Evolutionary conservation across 2,888 invertebrate genomes (phyloP), one percentile per base, ranked within the genome.

Genomic region (Athripsodes cinereus): DNA sequence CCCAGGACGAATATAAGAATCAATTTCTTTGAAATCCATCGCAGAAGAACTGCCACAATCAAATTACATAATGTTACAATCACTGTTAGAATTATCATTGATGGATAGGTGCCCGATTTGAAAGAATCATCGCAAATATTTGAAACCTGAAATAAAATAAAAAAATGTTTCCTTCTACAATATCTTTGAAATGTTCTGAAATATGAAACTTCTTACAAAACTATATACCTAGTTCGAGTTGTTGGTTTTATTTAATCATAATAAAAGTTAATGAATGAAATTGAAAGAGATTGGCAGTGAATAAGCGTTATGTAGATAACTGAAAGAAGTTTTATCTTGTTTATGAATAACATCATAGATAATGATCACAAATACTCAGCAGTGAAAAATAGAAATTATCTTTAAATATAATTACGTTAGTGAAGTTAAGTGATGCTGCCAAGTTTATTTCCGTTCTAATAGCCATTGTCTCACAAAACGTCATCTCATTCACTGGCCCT

Each of bases 11-110:
- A 66, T 11, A 74, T 58, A 35, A 76, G 64, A 0, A 73, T 69
- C 0, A 68, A 66, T 16, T 64, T 66, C 60, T 75, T 70, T 51
- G 73, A 61, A 1, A 72, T 62, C 22, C 67, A 68, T 1, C 76
- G 75, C 34, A 76, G 74, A 1, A 76, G 74, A 1, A 77, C 67
- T 1, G 78, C 78, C 0, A 78, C 70, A 1, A 77, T 70, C 50
- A 78, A 65, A 66, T 76, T 77, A 6, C 70, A 68, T 18, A 68
- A 70, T 62, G 72, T 73, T 13, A 74, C 75, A 1, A 78, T 64
- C 0, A 76, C 76, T 0, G 76, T 78, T 59, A 78, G 75, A 0
- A 70, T 68, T 71, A 78, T 75, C 0, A 78, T 76, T 1, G 78
- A 76, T 57, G 77, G 68, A 0, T 78, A 69, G 0, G 78, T 78